phyloP scores from a whole-genome alignment of 2,113 vertebrate species.

The Otus sunia region DNA sequence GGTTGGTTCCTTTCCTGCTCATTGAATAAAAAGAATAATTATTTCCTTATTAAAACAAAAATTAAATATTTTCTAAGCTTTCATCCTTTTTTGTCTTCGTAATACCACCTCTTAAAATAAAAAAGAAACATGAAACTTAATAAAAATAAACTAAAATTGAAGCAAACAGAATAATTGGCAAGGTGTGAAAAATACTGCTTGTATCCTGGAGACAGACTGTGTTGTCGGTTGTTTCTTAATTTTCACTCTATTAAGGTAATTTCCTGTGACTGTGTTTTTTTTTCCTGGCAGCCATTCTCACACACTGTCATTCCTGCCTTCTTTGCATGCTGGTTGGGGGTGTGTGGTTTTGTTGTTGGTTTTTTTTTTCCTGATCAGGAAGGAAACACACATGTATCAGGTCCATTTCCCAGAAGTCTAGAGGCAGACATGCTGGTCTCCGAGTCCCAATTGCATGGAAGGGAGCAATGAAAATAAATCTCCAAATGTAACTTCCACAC shows the following conservation, averaged over 20 bases:
- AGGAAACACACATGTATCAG: background rate
- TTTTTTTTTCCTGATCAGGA: background rate
- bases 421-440: background rate
- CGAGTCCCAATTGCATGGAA: background rate
- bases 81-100: constrained; percentile 60
- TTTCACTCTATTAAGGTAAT: constrained; percentile 82
- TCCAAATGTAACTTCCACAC: background rate
- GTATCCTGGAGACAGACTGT: constrained; percentile 73
- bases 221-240: constrained; percentile 73
- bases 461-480: background rate
- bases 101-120: constrained; percentile 48
- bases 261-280: constrained; percentile 72
- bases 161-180: constrained; percentile 78
- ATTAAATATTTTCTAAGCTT: constrained; percentile 66
- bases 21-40: constrained; percentile 35
- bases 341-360: background rate
- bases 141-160: constrained; percentile 70
- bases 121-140: constrained; percentile 31
- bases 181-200: constrained; percentile 60
- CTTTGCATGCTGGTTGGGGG: background rate
- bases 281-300: constrained; percentile 46
- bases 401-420: background rate
- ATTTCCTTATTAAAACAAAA: constrained; percentile 68
- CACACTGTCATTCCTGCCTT: constrained; percentile 8
- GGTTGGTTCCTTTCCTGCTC: constrained; percentile 26